Conservation (phyloP, 2,888 invertebrate species). For the Resseliella maxima region DNA sequence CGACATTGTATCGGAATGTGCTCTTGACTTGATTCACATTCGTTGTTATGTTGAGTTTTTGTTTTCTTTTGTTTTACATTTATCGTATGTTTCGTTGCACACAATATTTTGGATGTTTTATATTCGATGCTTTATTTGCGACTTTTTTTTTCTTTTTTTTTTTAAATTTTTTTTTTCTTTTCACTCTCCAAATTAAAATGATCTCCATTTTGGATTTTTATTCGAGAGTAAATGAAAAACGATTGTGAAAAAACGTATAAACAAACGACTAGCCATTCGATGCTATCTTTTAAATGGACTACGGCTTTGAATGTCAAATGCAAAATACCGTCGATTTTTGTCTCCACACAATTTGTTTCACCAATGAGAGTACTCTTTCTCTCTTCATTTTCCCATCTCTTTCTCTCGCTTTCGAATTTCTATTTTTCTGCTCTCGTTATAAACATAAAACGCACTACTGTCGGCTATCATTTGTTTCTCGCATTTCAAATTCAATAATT, state of each 20-base stretch:
- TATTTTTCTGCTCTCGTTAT: neutral
- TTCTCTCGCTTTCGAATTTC: neutral
- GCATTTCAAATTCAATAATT: neutral
- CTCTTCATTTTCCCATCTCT: neutral
- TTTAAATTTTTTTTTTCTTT: neutral
- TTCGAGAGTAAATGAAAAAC: slow-evolving; percentile 14
- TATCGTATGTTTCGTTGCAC: no score
- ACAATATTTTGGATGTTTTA: no score
- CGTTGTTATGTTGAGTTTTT: neutral
- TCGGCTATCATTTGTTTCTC: neutral
- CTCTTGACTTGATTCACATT: neutral
- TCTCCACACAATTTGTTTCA: neutral
- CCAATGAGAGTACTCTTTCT: neutral
- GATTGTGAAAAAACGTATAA: neutral
- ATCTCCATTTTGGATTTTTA: slow-evolving; percentile 15
- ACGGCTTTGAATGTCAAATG: slow-evolving; percentile 17
- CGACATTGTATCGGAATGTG: slow-evolving; percentile 28
- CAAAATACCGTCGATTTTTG: slow-evolving; percentile 27
- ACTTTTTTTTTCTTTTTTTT: neutral
- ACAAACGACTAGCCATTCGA: slow-evolving; percentile 24
- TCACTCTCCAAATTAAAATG: slow-evolving; percentile 10
- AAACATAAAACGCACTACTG: neutral
- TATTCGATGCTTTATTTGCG: no score
- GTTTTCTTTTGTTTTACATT: neutral
- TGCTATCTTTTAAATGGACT: slow-evolving; percentile 41